These are phyloP conservation scores for Sebastiscus albofasciatus DNA, from an alignment of 2,797 vertebrate species.

Conservation along the genomic window DNA sequence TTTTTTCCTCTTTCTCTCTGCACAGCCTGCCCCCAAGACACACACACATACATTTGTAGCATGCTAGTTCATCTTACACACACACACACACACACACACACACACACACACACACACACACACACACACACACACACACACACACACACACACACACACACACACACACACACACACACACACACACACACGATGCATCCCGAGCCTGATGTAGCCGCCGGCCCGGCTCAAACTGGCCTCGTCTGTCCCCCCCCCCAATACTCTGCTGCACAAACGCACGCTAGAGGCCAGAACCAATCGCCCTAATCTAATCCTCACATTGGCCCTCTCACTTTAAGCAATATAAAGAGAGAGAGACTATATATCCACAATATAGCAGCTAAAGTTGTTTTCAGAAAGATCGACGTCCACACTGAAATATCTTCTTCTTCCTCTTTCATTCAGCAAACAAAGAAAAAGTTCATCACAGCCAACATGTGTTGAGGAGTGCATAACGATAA, in stretches of 20 bases:
- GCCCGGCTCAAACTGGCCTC: slow-evolving; percentile 32
- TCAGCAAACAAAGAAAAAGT: background rate
- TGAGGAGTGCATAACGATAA: background rate
- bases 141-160: no score
- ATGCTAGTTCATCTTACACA: background rate
- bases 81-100: no score
- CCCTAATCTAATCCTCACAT: slow-evolving; percentile 32
- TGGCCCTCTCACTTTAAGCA: slow-evolving; percentile 16
- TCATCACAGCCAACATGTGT: background rate
- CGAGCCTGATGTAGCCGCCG: background rate
- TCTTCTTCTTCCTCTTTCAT: background rate
- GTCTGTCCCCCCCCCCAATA: slow-evolving; percentile 27
- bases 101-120: no score
- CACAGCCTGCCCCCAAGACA: slow-evolving; percentile 44
- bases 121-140: no score
- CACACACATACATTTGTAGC: background rate
- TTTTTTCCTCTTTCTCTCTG: slow-evolving; percentile 9
- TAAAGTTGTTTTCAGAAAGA: background rate
- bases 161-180: background rate
- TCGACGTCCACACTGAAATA: background rate
- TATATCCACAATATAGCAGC: background rate
- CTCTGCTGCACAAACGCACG: slow-evolving; percentile 13
- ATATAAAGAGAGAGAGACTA: background rate
- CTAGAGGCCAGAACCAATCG: slow-evolving; percentile 43
- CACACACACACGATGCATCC: background rate